These are phyloP conservation scores for Synergus japonicus DNA, from an alignment of 2,888 invertebrate species.

Conservation along the genomic window DNA sequence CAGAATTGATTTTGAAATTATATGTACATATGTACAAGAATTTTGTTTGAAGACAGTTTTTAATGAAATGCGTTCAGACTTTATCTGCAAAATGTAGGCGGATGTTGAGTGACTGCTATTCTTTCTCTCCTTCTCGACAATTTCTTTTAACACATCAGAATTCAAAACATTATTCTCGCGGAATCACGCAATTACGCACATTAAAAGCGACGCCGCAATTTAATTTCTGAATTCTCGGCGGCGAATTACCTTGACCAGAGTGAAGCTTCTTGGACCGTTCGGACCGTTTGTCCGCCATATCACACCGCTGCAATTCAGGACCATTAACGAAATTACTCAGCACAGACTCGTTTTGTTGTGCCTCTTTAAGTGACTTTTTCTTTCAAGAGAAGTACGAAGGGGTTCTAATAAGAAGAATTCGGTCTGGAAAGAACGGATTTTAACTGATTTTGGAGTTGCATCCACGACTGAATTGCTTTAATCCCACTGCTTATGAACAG, in stretches of 20 bases:
- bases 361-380: slow-evolving; percentile 57
- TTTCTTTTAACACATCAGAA: slow-evolving; percentile 30
- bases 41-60: too few species aligned
- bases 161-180: slow-evolving; percentile 44
- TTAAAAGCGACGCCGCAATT: slow-evolving; percentile 68
- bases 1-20: too few species aligned
- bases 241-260: slow-evolving; percentile 65
- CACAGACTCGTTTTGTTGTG: slow-evolving; percentile 58
- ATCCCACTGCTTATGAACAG: neutral
- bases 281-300: slow-evolving; percentile 41
- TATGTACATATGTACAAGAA: too few species aligned
- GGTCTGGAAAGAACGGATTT: neutral
- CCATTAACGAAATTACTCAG: slow-evolving; percentile 75
- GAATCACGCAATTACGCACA: slow-evolving; percentile 71
- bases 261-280: slow-evolving; percentile 48
- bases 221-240: slow-evolving; percentile 71
- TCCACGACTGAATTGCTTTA: neutral
- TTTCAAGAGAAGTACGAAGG: slow-evolving; percentile 52
- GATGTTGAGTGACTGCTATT: too few species aligned
- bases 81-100: too few species aligned
- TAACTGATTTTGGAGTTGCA: neutral
- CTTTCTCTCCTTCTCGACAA: slow-evolving; percentile 42
- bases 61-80: too few species aligned
- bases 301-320: slow-evolving; percentile 61
- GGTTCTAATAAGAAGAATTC: slow-evolving; percentile 39